Evolutionary conservation across 2,797 vertebrate species (phyloP), one percentile per base, ranked within the genome.

Genomic region (Rhinatrema bivittatum): DNA sequence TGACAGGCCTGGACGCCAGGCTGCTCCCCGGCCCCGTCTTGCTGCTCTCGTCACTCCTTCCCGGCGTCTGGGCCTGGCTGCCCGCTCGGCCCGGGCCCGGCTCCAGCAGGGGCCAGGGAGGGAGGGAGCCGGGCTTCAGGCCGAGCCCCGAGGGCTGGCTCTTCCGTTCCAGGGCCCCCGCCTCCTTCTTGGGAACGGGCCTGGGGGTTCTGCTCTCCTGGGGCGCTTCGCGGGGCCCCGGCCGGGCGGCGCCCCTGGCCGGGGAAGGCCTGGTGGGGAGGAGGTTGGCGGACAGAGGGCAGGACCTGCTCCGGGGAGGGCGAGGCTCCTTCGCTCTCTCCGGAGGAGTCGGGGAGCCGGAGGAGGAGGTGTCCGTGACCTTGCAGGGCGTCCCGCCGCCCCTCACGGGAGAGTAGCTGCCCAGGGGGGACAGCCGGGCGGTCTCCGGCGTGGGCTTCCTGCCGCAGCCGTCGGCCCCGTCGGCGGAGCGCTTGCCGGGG

Each of bases 371-470:
- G 20, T 84, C 87, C 5, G 77, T 67, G 34, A 80, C 87, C 40
- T 70, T 75, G 39, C 80, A 83, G 60, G 82, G 79, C 49, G 75
- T 74, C 20, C 70, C 76, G 7, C 80, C 79, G 56, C 85, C 86
- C 10, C 76, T 84, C 11, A 93, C 80, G 0, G 94, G 95, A 7
- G 93, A 98, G 64, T 97, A 94, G 59, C 94, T 96, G 23, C 94
- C 95, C 10, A 98, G 78, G 0, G 94, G 95, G 0, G 95, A 95
- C 0, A 90, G 93, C 2, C 94, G 80, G 0, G 88, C 84, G 10
- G 87, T 83, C 31, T 87, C 85, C 0, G 84, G 86, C 10, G 67
- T 76, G 3, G 78, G 63, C 32, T 65, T 82, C 14, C 37, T 70
- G 29, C 16, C 3, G 9, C 23, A 21, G 2, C 72, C 53, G 5